Evolutionary conservation across 2,888 invertebrate species (phyloP), one percentile per base, ranked within the genome.

Genomic region (Xiphydria camelus): DNA sequence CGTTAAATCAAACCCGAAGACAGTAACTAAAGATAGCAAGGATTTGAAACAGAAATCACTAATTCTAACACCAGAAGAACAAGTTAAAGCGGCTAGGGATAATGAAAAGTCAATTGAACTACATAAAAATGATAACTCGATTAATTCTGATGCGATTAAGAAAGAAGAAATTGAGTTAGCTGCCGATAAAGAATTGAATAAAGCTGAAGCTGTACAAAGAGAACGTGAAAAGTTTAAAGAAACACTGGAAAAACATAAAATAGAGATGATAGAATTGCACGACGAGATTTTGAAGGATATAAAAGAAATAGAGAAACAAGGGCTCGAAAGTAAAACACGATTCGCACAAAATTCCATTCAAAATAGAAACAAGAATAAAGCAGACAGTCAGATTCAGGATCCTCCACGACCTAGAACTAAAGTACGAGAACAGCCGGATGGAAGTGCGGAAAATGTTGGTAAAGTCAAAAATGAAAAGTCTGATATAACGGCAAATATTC

Each of bases 221-320:
- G n/a, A n/a, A n/a, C 73, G 76, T 47, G 77, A 73, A 22, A 58
- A 73, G 29, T 48, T 70, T 2, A 52, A 55, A 14, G 25, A 59
- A 67, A 83, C 84, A 12, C 78, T 88, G 14, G 83, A 86, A 70
- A 82, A 84, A 64, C 85, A 88, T 53, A 83, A 85, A 45, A 79
- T 83, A 66, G 84, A 85, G 63, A 73, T 88, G 49, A 78, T 87
- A 21, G 80, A 85, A 56, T 84, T 87, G 64, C 85, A 87, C 59
- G 84, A 85, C 57, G 79, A 83, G 63, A 78, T 86, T 46, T 66
- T 86, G 33, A 76, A 82, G 50, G 82, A 85, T 65, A 76, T 86
- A 15, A 79, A 82, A 43, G 79, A 82, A 52, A n/a, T n/a, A n/a
- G 81, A 82, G 4, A 79, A 81, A 45, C 70, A 79, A 49, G 80